Conservation (phyloP, 2,113 vertebrate species). For the Acrocephalus kingi region DNA sequence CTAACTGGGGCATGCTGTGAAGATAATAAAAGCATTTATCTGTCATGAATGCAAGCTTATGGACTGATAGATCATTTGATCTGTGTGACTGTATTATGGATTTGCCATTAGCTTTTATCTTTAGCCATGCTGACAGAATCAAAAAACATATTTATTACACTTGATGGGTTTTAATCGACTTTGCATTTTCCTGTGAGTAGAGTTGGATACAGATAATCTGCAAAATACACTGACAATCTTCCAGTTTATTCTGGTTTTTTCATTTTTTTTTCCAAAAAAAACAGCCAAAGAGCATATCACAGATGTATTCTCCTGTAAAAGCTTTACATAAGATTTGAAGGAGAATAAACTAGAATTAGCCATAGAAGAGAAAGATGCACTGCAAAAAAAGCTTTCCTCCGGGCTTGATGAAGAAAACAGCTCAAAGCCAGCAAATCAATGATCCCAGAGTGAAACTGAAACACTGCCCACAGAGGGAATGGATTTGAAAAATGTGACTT, state of each 20-base stretch:
- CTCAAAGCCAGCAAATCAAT: constrained; percentile 9
- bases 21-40: constrained; percentile 38
- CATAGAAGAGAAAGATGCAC: neutral
- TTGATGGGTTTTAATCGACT: constrained; percentile 41
- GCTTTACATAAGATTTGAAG: constrained; percentile 6
- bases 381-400: neutral
- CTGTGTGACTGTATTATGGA: constrained; percentile 19
- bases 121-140: constrained; percentile 23
- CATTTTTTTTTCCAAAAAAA: neutral
- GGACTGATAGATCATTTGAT: constrained; percentile 36
- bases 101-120: constrained; percentile 50
- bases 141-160: constrained; percentile 37
- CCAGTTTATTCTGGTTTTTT: constrained; percentile 22
- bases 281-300: neutral
- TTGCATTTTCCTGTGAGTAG: neutral
- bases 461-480: neutral
- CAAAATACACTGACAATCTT: neutral
- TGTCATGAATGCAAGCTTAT: constrained; percentile 15
- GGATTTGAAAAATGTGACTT: neutral
- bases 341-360: constrained; percentile 14
- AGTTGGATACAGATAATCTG: constrained; percentile 6
- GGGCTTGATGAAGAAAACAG: constrained; percentile 10
- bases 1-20: neutral
- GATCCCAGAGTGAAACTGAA: constrained; percentile 7
- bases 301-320: neutral